A percentile compares a stretch with the other conserved stretches of the same genome.
phyloP scores from a whole-genome alignment of 2,113 vertebrate genomes.

The Dolichotis patagonum region DNA sequence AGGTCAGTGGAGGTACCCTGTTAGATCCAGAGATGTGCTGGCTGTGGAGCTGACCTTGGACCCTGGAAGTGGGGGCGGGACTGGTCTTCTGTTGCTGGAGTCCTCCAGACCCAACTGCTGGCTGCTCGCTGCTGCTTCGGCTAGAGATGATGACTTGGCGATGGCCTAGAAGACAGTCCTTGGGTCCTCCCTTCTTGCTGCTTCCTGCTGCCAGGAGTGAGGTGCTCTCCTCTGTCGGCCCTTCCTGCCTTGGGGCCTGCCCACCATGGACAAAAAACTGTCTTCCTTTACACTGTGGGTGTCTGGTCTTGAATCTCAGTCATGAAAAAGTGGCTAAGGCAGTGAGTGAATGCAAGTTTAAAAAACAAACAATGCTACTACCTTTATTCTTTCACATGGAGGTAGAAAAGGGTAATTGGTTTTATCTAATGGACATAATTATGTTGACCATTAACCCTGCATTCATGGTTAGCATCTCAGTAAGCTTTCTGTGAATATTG shows the following conservation, averaged over 20 bases:
- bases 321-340: neutral
- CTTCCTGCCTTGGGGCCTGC: neutral
- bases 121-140: too few relatives aligned
- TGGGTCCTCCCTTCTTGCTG: neutral
- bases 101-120: too few relatives aligned
- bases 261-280: neutral
- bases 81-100: too few relatives aligned
- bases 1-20: too few relatives aligned
- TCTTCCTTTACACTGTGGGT: neutral
- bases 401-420: slow-evolving; percentile 16
- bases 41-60: too few relatives aligned
- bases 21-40: too few relatives aligned
- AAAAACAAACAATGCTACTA: neutral
- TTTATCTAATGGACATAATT: slow-evolving; percentile 4
- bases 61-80: too few relatives aligned
- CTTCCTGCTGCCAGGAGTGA: neutral
- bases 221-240: neutral
- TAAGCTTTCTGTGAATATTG: slow-evolving; percentile 42
- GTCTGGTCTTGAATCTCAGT: neutral
- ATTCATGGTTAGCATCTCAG: slow-evolving; percentile 8
- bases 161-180: neutral
- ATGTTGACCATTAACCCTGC: neutral
- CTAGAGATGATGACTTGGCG: neutral
- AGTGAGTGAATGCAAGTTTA: neutral
- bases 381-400: slow-evolving; percentile 36